Evolutionary conservation across 2,888 invertebrate genomes (phyloP).

Genomic region (Bhutanitis thaidina): DNA sequence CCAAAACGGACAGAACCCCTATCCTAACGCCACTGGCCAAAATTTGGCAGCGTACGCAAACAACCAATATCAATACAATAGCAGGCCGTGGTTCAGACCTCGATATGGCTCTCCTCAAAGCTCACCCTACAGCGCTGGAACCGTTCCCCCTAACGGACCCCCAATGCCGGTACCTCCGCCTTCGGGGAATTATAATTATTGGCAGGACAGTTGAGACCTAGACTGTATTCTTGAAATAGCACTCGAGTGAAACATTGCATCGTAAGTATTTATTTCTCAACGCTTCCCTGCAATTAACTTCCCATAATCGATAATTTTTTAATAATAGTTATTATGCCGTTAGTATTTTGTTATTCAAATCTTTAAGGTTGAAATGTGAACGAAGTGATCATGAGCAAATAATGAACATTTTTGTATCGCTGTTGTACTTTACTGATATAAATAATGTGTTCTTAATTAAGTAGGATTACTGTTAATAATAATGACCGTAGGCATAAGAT

Average conservation of each 20-base stretch:
- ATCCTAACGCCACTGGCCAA: constrained; percentile 70
- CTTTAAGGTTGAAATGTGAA: background rate
- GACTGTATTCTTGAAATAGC: constrained; percentile 35
- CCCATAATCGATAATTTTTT: no score
- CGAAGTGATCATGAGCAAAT: background rate
- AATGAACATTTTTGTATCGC: background rate
- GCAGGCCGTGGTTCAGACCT: constrained; percentile 67
- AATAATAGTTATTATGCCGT: background rate
- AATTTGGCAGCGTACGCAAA: constrained; percentile 71
- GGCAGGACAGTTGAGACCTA: constrained; percentile 71
- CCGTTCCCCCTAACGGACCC: constrained; percentile 48
- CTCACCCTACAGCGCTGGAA: constrained; percentile 55
- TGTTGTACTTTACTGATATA: background rate
- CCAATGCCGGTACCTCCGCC: constrained; percentile 67
- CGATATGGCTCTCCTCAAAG: constrained; percentile 69
- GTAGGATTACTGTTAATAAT: background rate
- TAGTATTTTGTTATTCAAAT: background rate
- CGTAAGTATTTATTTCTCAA: no score
- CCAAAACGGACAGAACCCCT: constrained; percentile 52
- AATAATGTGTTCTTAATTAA: background rate
- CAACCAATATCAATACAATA: constrained; percentile 69
- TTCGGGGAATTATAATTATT: constrained; percentile 64
- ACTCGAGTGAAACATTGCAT: no score
- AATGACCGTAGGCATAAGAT: background rate
- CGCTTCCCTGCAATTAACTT: no score